A percentile compares a stretch with the other conserved stretches of the same genome.
Evolutionary conservation across 2,888 invertebrate species (phyloP).

Genomic region (Lasioglossum figueresi): DNA sequence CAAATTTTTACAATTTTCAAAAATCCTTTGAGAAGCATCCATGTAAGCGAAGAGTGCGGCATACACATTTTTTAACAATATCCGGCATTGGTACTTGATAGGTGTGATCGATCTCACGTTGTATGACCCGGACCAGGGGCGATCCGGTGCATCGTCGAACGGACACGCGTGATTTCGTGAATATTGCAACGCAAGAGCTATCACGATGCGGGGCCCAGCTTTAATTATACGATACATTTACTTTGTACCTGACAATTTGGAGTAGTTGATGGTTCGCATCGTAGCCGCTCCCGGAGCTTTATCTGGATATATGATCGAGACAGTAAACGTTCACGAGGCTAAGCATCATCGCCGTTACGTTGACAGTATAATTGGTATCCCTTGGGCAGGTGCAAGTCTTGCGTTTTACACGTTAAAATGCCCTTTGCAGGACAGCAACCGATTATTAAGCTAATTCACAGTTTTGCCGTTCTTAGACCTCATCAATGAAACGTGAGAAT

Average conservation of each 20-base stretch:
- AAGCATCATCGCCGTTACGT: conserved; percentile 33
- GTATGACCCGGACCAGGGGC: not conserved
- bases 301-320: conserved; percentile 18
- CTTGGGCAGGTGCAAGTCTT: conserved; percentile 41
- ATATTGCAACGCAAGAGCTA: not conserved
- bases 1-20: not conserved
- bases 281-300: conserved; percentile 10
- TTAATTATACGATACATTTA: conserved; percentile 40
- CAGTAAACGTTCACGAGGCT: conserved; percentile 18
- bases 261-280: conserved; percentile 4
- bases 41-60: not conserved
- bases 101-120: not conserved
- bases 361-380: conserved; percentile 48
- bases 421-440: conserved; percentile 18
- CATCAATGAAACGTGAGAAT: conserved; percentile 34
- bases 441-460: conserved; percentile 44
- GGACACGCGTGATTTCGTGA: not conserved
- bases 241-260: conserved; percentile 36
- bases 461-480: not conserved
- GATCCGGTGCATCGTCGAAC: not conserved
- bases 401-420: conserved; percentile 42
- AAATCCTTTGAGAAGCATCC: not conserved
- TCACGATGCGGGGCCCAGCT: not conserved
- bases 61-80: not conserved
- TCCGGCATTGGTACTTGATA: not conserved